Percentiles rank a stretch among this genome's conserved stretches.
Evolutionary conservation across 1,140 invertebrate species (phyloP).

Genomic region (Zaprionus davidi): DNA sequence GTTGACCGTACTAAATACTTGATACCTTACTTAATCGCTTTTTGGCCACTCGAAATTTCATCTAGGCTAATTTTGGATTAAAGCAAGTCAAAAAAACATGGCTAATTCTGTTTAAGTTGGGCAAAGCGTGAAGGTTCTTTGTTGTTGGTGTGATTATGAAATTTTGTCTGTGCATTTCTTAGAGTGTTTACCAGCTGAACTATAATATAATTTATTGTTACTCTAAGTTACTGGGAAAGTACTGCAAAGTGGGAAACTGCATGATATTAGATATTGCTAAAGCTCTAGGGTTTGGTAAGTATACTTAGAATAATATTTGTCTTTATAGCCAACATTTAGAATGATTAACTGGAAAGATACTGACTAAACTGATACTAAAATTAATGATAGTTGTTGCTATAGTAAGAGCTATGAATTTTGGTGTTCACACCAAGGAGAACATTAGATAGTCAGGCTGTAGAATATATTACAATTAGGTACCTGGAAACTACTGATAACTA

Average conservation of each 20-base stretch:
- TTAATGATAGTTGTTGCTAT: background rate
- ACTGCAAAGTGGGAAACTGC: background rate
- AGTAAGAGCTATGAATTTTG: background rate
- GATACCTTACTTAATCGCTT: slow-evolving; percentile 46
- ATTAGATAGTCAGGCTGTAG: background rate
- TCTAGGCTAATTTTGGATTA: background rate
- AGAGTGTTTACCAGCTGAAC: background rate
- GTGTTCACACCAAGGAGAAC: too few relatives aligned
- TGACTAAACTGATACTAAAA: too few relatives aligned
- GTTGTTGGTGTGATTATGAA: background rate
- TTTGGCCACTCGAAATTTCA: background rate
- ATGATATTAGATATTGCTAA: background rate
- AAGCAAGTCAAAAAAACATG: background rate
- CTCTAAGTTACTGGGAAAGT: background rate
- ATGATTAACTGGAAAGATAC: background rate
- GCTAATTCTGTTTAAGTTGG: background rate
- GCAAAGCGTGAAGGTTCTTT: background rate
- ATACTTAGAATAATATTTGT: background rate
- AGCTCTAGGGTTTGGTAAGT: too few relatives aligned
- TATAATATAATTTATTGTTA: background rate
- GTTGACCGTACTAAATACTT: background rate
- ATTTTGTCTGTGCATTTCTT: background rate
- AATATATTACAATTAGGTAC: background rate
- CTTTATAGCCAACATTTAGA: background rate
- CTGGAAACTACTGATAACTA: background rate